These are phyloP conservation scores for Pagrus major DNA, from an alignment of 2,113 vertebrate species.

Conservation along the genomic window DNA sequence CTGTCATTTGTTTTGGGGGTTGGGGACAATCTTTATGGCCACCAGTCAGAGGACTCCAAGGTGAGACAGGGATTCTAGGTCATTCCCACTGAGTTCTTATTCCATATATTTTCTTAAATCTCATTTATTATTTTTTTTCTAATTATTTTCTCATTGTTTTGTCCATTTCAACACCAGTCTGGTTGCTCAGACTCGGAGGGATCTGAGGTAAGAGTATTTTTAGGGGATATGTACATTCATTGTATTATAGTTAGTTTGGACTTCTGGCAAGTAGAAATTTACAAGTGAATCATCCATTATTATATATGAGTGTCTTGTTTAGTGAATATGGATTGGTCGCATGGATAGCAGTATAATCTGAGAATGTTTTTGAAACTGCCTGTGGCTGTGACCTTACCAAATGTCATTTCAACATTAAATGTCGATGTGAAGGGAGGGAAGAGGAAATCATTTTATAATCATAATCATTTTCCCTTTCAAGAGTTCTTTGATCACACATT, in stretches of 20 bases:
- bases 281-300: neutral
- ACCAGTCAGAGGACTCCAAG: conserved; percentile 75
- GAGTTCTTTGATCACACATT: neutral
- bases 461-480: neutral
- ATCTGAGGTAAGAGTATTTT: conserved; percentile 78
- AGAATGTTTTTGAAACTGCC: neutral
- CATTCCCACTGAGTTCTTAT: neutral
- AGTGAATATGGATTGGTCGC: neutral
- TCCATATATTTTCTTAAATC: neutral
- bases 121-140: neutral
- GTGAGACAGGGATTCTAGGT: conserved; percentile 48
- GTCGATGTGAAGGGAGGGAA: neutral
- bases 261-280: neutral
- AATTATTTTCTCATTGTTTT: neutral
- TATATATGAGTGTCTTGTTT: neutral
- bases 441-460: no score
- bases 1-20: neutral
- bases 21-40: neutral
- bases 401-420: neutral
- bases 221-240: neutral
- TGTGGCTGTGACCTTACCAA: neutral
- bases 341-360: neutral
- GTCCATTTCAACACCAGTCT: conserved; percentile 64
- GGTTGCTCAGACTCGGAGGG: conserved; percentile 81
- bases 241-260: no score